Percentiles rank a stretch among this genome's conserved stretches.
Conservation (phyloP, 1,140 invertebrate genomes). For the Camponotus pennsylvanicus region DNA sequence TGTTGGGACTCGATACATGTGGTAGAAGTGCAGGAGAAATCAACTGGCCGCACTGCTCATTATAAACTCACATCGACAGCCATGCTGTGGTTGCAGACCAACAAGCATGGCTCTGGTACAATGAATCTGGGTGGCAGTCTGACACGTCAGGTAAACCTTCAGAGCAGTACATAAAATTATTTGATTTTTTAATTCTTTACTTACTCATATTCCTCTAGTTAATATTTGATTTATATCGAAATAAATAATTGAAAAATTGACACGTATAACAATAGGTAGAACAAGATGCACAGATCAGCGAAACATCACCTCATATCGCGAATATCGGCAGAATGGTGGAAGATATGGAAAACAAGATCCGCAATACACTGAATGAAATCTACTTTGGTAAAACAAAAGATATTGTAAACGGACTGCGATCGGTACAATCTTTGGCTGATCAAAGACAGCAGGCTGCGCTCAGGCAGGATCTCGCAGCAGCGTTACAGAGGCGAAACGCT, state of each 20-base stretch:
- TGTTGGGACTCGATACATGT: conserved; percentile 99
- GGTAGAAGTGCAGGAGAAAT: conserved; percentile 99
- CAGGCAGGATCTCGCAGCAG: conserved; percentile 94
- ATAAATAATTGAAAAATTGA: neutral
- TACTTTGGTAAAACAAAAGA: conserved; percentile 99
- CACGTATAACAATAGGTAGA: conserved; percentile 90
- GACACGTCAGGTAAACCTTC: conserved; percentile 93
- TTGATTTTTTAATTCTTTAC: neutral
- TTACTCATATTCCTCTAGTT: neutral
- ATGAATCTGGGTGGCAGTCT: conserved; percentile 99
- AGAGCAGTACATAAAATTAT: neutral
- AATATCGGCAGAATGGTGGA: conserved; percentile 99
- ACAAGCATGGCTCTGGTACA: conserved; percentile 97
- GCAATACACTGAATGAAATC: conserved; percentile 99
- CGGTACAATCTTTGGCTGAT: conserved; percentile 94
- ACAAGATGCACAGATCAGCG: conserved; percentile 95
- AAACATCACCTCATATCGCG: conserved; percentile 98
- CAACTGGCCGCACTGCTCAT: conserved; percentile 96
- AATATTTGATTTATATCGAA: conserved; percentile 3
- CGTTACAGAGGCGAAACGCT: conserved; percentile 92
- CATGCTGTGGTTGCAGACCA: conserved; percentile 99
- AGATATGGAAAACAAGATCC: conserved; percentile 99
- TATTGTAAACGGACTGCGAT: conserved; percentile 98
- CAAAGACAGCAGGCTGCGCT: conserved; percentile 93
- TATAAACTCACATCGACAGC: conserved; percentile 99